These are phyloP conservation scores for Asbolus verrucosus DNA, from an alignment of 1,140 invertebrate species.

Conservation along the genomic window DNA sequence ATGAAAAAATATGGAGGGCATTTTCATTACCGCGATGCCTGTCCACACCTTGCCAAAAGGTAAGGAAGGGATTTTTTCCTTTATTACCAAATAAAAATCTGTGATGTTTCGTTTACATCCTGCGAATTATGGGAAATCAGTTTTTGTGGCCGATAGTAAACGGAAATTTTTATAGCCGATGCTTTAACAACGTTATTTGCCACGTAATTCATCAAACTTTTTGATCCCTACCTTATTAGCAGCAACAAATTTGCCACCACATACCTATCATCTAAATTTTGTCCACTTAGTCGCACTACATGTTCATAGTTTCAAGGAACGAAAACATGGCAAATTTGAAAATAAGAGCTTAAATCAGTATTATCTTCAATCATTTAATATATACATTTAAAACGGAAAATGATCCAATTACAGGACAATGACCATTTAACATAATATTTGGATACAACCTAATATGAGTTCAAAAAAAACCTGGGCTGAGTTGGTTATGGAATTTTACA, in stretches of 20 bases:
- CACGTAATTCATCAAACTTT: constrained; percentile 36
- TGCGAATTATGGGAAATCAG: constrained; percentile 37
- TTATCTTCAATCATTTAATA: too few species aligned
- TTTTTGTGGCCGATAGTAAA: constrained; percentile 35
- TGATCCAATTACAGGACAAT: too few species aligned
- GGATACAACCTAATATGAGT: too few species aligned
- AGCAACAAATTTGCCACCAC: constrained; percentile 22
- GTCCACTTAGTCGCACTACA: too few species aligned
- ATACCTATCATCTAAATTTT: constrained; percentile 1
- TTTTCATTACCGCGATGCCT: constrained; percentile 46
- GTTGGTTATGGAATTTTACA: too few species aligned
- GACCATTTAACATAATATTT: too few species aligned
- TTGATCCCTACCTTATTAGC: constrained; percentile 14
- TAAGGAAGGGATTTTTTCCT: constrained; percentile 38
- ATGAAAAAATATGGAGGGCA: constrained; percentile 47
- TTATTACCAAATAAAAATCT: constrained; percentile 41
- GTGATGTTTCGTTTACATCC: constrained; percentile 40
- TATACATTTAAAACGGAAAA: too few species aligned
- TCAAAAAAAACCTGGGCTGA: too few species aligned
- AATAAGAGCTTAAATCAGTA: too few species aligned
- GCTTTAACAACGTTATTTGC: constrained; percentile 1
- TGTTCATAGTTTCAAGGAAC: too few species aligned
- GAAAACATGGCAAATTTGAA: too few species aligned
- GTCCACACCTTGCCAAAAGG: constrained; percentile 45
- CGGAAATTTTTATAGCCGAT: constrained; percentile 15